phyloP scores from a whole-genome alignment of 2,113 vertebrate species.

The Paratilapia polleni region DNA sequence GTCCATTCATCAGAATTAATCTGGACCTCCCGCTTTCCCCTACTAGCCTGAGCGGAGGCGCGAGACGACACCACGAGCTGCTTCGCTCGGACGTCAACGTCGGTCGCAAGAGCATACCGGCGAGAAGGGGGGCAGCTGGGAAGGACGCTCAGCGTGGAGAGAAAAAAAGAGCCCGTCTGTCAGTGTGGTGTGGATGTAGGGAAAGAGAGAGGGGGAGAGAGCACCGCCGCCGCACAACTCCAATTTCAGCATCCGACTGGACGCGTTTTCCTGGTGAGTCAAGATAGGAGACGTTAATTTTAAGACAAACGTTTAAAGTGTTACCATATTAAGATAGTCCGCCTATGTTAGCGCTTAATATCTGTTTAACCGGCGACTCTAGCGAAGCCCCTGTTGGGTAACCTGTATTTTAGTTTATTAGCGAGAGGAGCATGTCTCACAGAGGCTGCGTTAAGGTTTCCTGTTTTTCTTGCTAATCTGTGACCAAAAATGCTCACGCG shows the following conservation, averaged over 20 bases:
- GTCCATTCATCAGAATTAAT: slow-evolving; percentile 53
- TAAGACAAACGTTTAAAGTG: not conserved
- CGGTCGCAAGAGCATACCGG: slow-evolving; percentile 45
- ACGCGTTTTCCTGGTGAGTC: slow-evolving; percentile 73
- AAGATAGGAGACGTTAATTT: not conserved
- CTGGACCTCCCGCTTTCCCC: slow-evolving; percentile 57
- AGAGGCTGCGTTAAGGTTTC: slow-evolving; percentile 5
- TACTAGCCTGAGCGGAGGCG: slow-evolving; percentile 53
- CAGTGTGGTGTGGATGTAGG: slow-evolving; percentile 81
- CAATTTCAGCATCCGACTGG: slow-evolving; percentile 68
- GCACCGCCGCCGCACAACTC: slow-evolving; percentile 58
- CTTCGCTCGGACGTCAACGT: slow-evolving; percentile 31
- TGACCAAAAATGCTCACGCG: not conserved
- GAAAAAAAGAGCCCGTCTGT: slow-evolving; percentile 73
- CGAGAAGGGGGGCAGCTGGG: slow-evolving; percentile 14
- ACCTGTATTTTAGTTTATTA: not conserved
- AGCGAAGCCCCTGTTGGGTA: not conserved
- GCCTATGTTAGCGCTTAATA: not conserved
- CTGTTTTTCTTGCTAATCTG: slow-evolving; percentile 29
- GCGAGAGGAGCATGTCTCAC: not conserved
- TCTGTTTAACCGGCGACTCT: not conserved
- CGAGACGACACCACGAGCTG: slow-evolving; percentile 51
- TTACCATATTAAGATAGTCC: not conserved
- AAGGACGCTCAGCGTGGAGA: slow-evolving; percentile 25
- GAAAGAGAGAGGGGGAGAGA: slow-evolving; percentile 75